These are phyloP conservation scores for Pitangus sulphuratus DNA, from an alignment of 2,797 vertebrate species.

Conservation along the genomic window DNA sequence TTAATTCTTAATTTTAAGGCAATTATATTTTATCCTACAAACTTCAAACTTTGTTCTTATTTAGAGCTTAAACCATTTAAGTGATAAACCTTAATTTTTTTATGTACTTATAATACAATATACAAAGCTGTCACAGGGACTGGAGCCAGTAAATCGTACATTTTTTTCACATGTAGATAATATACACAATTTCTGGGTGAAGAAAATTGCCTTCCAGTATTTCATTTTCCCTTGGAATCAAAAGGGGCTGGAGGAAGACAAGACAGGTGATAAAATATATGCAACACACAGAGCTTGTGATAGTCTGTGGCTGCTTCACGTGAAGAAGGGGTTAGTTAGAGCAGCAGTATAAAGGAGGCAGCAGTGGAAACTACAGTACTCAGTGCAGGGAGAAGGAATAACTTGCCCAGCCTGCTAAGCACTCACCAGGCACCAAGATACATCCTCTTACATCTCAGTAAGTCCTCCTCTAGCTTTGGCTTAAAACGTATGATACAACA, in stretches of 20 bases:
- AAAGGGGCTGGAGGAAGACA: background rate
- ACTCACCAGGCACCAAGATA: background rate
- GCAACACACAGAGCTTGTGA: background rate
- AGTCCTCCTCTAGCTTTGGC: background rate
- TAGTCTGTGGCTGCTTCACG: background rate
- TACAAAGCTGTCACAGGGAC: background rate
- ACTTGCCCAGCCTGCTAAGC: background rate
- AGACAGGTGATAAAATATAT: background rate
- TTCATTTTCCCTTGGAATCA: background rate
- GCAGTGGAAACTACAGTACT: background rate
- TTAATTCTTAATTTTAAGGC: background rate
- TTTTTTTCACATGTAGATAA: background rate
- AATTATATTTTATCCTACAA: background rate
- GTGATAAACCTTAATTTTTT: background rate
- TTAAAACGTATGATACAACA: background rate
- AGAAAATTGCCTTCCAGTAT: background rate
- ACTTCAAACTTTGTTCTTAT: background rate
- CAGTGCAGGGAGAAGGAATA: background rate
- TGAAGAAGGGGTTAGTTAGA: slow-evolving; percentile 7
- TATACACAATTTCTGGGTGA: background rate
- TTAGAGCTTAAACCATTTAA: background rate
- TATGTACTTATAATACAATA: background rate
- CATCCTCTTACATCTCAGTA: background rate
- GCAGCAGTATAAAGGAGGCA: background rate
- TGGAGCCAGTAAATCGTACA: background rate